phyloP scores from a whole-genome alignment of 2,113 vertebrate genomes.

The Sorex fumeus region DNA sequence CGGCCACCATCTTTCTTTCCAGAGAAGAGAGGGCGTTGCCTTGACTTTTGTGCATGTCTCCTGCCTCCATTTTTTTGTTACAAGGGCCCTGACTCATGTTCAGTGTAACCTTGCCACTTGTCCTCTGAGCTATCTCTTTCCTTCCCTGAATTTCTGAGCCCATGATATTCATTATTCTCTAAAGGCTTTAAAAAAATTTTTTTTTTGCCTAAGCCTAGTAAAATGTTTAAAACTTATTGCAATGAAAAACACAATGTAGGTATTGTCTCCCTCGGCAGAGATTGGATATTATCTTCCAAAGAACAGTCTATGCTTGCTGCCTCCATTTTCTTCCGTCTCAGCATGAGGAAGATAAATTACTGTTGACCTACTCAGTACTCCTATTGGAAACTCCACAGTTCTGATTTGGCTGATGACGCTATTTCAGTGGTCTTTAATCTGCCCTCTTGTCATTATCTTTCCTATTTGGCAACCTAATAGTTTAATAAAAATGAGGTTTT shows the following conservation, averaged over 20 bases:
- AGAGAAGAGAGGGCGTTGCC: too few species aligned
- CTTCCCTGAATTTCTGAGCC: not conserved
- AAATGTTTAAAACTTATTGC: not conserved
- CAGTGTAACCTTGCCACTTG: not conserved
- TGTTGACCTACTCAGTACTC: not conserved
- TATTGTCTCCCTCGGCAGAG: not conserved
- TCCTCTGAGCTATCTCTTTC: not conserved
- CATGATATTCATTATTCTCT: not conserved
- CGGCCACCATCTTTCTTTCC: too few species aligned
- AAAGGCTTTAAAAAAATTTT: too few species aligned
- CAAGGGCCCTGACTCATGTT: not conserved
- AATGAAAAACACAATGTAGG: not conserved
- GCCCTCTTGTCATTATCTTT: not conserved
- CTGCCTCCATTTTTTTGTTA: too few species aligned
- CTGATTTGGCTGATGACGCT: not conserved
- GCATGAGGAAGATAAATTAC: not conserved
- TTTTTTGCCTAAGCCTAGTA: not conserved
- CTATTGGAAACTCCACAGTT: not conserved
- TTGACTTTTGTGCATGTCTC: too few species aligned
- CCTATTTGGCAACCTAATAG: not conserved
- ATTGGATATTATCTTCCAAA: not conserved
- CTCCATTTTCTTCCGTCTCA: not conserved
- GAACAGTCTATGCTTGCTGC: not conserved
- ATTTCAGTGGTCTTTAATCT: not conserved
- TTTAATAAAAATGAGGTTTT: not conserved